These are phyloP conservation scores for Leptobrachium ailaonicum DNA, from an alignment of 2,113 vertebrate genomes.

Conservation along the genomic window DNA sequence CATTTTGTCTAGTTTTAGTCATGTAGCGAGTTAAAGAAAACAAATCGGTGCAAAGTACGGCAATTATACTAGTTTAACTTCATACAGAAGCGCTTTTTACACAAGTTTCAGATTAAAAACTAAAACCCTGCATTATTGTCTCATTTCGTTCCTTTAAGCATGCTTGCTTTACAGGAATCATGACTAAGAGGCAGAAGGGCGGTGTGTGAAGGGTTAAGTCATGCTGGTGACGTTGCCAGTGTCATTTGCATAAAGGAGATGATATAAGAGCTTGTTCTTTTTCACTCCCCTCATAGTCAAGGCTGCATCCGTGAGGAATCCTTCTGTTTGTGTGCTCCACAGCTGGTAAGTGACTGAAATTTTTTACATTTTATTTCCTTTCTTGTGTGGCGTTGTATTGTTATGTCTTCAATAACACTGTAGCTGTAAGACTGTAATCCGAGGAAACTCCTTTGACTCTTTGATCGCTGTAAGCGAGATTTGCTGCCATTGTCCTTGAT, in stretches of 20 bases:
- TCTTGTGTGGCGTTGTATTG: not conserved
- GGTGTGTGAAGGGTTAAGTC: conserved; percentile 50
- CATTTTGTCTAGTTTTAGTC: too few relatives aligned
- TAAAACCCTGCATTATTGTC: too few relatives aligned
- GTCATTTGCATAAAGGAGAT: conserved; percentile 60
- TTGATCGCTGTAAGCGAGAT: not conserved
- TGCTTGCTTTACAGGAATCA: not conserved
- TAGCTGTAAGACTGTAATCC: not conserved
- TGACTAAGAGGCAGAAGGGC: not conserved
- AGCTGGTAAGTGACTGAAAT: conserved; percentile 50
- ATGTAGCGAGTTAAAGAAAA: too few relatives aligned
- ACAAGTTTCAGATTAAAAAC: too few relatives aligned
- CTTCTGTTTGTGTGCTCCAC: conserved; percentile 38
- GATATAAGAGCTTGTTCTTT: conserved; percentile 59
- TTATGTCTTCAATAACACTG: not conserved
- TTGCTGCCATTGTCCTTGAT: not conserved
- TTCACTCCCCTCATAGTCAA: conserved; percentile 49
- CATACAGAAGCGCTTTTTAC: too few relatives aligned
- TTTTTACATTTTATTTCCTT: not conserved
- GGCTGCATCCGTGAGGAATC: conserved; percentile 49
- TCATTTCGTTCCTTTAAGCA: too few relatives aligned
- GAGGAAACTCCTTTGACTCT: not conserved
- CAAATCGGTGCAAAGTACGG: too few relatives aligned
- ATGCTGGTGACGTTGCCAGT: conserved; percentile 54
- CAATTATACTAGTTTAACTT: too few relatives aligned